Conservation (phyloP, 2,797 vertebrate genomes). For the Anabas testudineus region DNA sequence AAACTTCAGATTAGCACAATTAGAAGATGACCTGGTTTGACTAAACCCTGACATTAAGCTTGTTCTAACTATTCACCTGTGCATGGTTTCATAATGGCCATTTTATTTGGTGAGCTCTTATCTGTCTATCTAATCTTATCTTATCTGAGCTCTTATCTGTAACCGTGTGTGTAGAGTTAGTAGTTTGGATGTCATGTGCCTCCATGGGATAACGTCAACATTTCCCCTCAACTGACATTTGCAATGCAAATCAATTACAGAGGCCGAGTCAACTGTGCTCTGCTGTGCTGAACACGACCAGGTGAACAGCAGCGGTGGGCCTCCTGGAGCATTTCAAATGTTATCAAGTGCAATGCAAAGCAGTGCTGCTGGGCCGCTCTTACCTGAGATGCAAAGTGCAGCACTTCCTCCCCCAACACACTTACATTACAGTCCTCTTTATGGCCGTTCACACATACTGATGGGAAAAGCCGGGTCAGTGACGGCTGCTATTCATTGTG, state of each 20-base stretch:
- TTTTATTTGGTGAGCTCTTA: too few relatives aligned
- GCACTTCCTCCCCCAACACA: neutral
- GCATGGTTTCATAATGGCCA: too few relatives aligned
- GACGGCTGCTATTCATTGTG: too few relatives aligned
- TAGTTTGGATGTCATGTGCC: slow-evolving; percentile 35
- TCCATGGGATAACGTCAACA: slow-evolving; percentile 44
- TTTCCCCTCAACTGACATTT: slow-evolving; percentile 62
- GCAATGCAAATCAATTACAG: slow-evolving; percentile 71
- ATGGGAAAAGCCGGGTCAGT: too few relatives aligned
- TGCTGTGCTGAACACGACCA: slow-evolving; percentile 6
- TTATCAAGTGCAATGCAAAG: slow-evolving; percentile 59
- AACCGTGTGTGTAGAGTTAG: too few relatives aligned
- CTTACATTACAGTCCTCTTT: neutral
- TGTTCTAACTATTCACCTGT: too few relatives aligned
- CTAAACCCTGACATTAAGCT: too few relatives aligned
- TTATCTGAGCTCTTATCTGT: too few relatives aligned
- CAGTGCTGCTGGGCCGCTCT: neutral
- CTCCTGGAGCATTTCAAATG: slow-evolving; percentile 46
- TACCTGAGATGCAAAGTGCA: slow-evolving; percentile 3
- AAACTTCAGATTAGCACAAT: too few relatives aligned
- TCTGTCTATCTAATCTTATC: too few relatives aligned
- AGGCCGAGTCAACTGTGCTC: slow-evolving; percentile 49
- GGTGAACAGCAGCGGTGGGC: slow-evolving; percentile 8
- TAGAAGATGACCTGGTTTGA: too few relatives aligned
- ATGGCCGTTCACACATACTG: too few relatives aligned